Conservation (phyloP, 2,888 invertebrate genomes). For the Eupithecia insigniata region DNA sequence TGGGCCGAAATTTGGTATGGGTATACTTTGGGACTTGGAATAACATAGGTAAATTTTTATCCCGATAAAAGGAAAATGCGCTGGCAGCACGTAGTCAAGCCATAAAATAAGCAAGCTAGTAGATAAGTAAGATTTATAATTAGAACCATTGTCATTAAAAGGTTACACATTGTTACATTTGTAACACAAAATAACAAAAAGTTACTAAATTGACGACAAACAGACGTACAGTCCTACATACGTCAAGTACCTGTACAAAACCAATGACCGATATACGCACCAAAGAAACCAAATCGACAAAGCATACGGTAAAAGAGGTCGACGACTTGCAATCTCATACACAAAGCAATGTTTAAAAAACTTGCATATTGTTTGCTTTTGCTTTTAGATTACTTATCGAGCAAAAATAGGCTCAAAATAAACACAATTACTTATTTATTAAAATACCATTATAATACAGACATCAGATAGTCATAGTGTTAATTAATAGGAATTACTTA, state of each 20-base stretch:
- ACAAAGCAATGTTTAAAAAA: neutral
- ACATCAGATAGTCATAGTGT: too few species aligned
- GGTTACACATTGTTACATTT: neutral
- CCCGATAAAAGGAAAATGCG: too few species aligned
- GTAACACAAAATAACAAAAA: too few species aligned
- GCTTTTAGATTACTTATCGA: neutral
- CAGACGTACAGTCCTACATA: neutral
- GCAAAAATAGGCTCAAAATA: too few species aligned
- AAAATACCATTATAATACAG: neutral
- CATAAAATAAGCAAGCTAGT: too few species aligned
- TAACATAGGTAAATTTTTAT: too few species aligned
- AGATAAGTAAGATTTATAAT: too few species aligned
- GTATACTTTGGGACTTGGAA: too few species aligned
- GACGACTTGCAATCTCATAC: neutral
- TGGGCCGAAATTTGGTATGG: too few species aligned
- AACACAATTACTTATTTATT: neutral
- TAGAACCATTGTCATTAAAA: too few species aligned
- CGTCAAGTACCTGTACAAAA: conserved; percentile 5
- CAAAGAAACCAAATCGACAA: neutral
- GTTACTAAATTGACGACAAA: neutral
- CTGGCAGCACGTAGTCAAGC: too few species aligned
- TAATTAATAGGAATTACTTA: too few species aligned
- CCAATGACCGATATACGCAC: neutral
- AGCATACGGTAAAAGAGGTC: neutral
- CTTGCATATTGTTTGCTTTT: neutral